phyloP scores from a whole-genome alignment of 2,888 invertebrate species.

The Arge pagana region DNA sequence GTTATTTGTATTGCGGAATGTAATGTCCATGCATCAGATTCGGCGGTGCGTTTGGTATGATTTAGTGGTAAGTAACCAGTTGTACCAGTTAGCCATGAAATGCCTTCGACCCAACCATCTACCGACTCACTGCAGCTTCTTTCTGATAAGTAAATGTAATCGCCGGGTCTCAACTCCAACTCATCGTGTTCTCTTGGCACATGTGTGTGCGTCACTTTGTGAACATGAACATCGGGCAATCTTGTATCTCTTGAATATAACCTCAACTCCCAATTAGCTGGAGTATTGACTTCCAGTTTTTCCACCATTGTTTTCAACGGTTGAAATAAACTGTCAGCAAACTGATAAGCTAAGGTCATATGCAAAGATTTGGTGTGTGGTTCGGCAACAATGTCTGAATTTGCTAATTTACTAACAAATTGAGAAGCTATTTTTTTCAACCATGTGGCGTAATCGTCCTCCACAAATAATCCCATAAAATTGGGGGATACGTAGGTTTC shows the following conservation, averaged over 20 bases:
- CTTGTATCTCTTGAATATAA: slow-evolving; percentile 85
- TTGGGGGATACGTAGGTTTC: slow-evolving; percentile 86
- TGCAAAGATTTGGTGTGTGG: slow-evolving; percentile 85
- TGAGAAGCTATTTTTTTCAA: slow-evolving; percentile 78
- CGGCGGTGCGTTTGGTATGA: slow-evolving; percentile 82
- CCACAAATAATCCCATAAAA: slow-evolving; percentile 90
- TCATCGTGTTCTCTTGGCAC: slow-evolving; percentile 80
- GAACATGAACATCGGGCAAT: slow-evolving; percentile 68
- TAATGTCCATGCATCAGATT: slow-evolving; percentile 90
- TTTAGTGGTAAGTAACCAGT: slow-evolving; percentile 81
- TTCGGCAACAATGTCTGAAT: slow-evolving; percentile 74
- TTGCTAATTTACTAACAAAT: slow-evolving; percentile 80
- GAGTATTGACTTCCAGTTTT: slow-evolving; percentile 63
- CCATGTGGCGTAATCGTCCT: slow-evolving; percentile 80
- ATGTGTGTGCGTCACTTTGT: slow-evolving; percentile 80
- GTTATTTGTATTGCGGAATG: slow-evolving; percentile 69
- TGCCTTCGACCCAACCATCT: slow-evolving; percentile 89
- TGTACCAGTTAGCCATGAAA: slow-evolving; percentile 80
- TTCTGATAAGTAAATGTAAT: slow-evolving; percentile 81
- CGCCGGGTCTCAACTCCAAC: slow-evolving; percentile 81
- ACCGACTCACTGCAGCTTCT: slow-evolving; percentile 74
- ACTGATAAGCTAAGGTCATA: slow-evolving; percentile 88
- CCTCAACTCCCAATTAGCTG: slow-evolving; percentile 82
- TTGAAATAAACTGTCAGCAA: slow-evolving; percentile 73
- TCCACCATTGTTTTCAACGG: slow-evolving; percentile 75